A percentile compares a stretch with the other conserved stretches of the same genome.
Conservation (phyloP, 2,888 invertebrate genomes). For the Epicampocera succincta region DNA sequence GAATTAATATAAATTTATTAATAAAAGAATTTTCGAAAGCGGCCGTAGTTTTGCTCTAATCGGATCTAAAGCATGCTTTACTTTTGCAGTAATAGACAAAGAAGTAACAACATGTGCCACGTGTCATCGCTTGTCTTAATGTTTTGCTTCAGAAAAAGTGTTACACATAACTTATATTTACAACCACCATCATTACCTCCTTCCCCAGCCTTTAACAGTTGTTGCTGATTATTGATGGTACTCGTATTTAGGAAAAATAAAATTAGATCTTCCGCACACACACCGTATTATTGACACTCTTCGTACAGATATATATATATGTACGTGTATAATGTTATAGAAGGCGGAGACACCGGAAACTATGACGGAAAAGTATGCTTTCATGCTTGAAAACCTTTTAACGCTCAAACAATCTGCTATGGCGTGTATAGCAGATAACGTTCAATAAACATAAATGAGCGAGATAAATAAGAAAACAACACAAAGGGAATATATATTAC, state of each 20-base stretch:
- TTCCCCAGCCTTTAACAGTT: slow-evolving; percentile 17
- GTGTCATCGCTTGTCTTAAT: slow-evolving; percentile 61
- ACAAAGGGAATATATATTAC: not conserved
- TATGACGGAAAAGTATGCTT: slow-evolving; percentile 57
- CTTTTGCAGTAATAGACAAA: slow-evolving; percentile 46
- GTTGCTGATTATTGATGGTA: slow-evolving; percentile 23
- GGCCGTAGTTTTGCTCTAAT: slow-evolving; percentile 52
- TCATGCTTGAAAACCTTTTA: slow-evolving; percentile 53
- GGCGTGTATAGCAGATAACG: slow-evolving; percentile 48
- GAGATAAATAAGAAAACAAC: slow-evolving; percentile 23
- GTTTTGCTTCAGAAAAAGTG: slow-evolving; percentile 47
- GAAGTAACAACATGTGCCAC: slow-evolving; percentile 58
- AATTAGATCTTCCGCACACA: slow-evolving; percentile 23
- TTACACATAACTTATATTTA: slow-evolving; percentile 46
- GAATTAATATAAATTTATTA: slow-evolving; percentile 62
- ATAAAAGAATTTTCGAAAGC: slow-evolving; percentile 44
- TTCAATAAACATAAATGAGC: slow-evolving; percentile 46
- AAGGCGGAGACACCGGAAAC: slow-evolving; percentile 56
- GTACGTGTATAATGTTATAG: not conserved
- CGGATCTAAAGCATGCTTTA: slow-evolving; percentile 58
- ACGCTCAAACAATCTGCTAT: slow-evolving; percentile 50
- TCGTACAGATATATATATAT: slow-evolving; percentile 8
- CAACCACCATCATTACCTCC: slow-evolving; percentile 6
- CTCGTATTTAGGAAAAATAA: slow-evolving; percentile 25
- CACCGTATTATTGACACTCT: slow-evolving; percentile 13